phyloP scores from a whole-genome alignment of 1,140 invertebrate species.

The Aphaenogaster ashmeadi region DNA sequence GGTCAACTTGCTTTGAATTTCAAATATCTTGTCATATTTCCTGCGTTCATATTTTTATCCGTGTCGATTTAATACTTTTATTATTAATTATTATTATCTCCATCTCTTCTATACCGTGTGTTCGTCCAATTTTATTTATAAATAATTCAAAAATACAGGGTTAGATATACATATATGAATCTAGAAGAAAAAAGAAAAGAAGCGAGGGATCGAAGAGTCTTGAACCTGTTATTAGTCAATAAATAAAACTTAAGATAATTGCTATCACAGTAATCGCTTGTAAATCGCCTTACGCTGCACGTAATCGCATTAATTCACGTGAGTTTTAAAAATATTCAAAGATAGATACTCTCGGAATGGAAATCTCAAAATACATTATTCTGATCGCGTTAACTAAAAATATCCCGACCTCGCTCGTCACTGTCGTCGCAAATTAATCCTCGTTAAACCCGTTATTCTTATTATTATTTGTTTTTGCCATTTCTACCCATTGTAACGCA shows the following conservation, averaged over 20 bases:
- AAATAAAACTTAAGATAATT: neutral
- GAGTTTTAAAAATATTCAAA: neutral
- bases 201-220: neutral
- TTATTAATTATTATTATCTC: neutral
- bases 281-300: neutral
- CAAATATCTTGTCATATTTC: neutral
- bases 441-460: conserved; percentile 32
- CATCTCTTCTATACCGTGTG: neutral
- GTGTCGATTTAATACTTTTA: conserved; percentile 15
- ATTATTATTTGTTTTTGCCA: conserved; percentile 40
- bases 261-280: neutral
- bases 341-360: neutral
- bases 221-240: neutral
- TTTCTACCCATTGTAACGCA: conserved; percentile 3
- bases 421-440: conserved; percentile 17
- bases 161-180: neutral
- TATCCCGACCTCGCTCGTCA: neutral
- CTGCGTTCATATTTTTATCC: neutral
- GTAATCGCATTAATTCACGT: neutral
- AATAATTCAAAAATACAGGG: conserved; percentile 25
- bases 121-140: neutral
- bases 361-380: conserved; percentile 3
- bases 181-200: neutral
- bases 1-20: neutral
- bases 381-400: conserved; percentile 8